These are phyloP conservation scores for Bellardia bayeri DNA, from an alignment of 2,888 invertebrate species.

Conservation along the genomic window DNA sequence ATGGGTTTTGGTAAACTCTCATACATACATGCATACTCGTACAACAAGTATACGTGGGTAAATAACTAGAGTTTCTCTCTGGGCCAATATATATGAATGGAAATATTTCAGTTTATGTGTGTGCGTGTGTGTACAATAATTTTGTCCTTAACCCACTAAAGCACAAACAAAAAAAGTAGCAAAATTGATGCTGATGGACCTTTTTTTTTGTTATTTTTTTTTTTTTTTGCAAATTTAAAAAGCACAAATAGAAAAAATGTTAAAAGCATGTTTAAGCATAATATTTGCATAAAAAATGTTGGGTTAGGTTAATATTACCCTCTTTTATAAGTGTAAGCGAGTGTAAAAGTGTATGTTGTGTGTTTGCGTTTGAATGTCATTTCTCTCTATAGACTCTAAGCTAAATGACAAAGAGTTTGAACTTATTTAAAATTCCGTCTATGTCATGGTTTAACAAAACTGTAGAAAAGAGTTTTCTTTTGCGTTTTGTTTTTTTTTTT, in stretches of 20 bases:
- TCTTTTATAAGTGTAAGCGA: neutral
- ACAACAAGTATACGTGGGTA: neutral
- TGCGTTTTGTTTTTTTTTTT: neutral
- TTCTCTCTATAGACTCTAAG: conserved; percentile 2
- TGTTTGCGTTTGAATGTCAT: neutral
- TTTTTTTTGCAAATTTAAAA: neutral
- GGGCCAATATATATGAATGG: conserved; percentile 26
- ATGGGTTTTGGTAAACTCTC: conserved; percentile 10
- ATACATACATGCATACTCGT: neutral
- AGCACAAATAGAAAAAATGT: conserved; percentile 26
- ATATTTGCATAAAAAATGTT: conserved; percentile 70
- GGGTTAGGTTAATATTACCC: conserved; percentile 39
- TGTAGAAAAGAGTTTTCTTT: neutral
- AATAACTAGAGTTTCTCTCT: neutral
- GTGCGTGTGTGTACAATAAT: conserved; percentile 4
- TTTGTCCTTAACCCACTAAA: conserved; percentile 70
- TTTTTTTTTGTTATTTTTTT: conserved; percentile 32
- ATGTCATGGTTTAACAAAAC: conserved; percentile 45
- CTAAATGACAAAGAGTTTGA: conserved; percentile 50
- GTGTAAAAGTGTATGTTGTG: neutral
- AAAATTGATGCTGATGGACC: conserved; percentile 61
- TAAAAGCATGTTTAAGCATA: conserved; percentile 68
- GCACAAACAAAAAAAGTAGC: conserved; percentile 32
- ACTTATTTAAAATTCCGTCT: conserved; percentile 63
- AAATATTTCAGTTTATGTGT: conserved; percentile 15